A percentile compares a stretch with the other conserved stretches of the same genome.
Conservation (phyloP, 1,140 invertebrate genomes). For the Berghia stephanieae region DNA sequence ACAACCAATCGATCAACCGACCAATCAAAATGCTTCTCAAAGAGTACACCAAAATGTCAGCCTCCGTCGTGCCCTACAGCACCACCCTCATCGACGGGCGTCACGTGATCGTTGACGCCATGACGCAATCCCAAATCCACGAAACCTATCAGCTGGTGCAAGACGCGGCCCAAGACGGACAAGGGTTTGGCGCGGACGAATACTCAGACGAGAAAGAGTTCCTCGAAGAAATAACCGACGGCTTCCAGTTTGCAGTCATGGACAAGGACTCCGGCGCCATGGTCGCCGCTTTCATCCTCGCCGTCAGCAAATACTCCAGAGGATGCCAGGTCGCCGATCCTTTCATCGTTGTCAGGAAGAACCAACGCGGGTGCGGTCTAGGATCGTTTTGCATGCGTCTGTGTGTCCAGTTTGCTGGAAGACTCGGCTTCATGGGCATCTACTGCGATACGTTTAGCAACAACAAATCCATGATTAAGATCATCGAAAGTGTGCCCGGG, state of each 20-base stretch:
- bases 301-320: conserved; percentile 49
- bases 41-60: conserved; percentile 19
- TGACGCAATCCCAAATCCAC: conserved; percentile 45
- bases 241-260: conserved; percentile 46
- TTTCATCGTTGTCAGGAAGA: conserved; percentile 44
- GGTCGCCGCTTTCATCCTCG: conserved; percentile 48
- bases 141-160: conserved; percentile 49
- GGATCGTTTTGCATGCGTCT: conserved; percentile 42
- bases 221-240: conserved; percentile 41
- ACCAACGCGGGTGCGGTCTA: conserved; percentile 39
- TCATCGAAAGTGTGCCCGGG: conserved; percentile 45
- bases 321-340: conserved; percentile 46
- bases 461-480: conserved; percentile 44
- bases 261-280: conserved; percentile 42
- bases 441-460: conserved; percentile 53
- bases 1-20: neutral
- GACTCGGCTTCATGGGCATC: conserved; percentile 45
- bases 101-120: conserved; percentile 44
- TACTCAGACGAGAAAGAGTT: conserved; percentile 46
- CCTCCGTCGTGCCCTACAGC: conserved; percentile 15
- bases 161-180: conserved; percentile 39
- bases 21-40: conserved; percentile 5
- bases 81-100: conserved; percentile 25
- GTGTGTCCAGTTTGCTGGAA: conserved; percentile 39
- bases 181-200: conserved; percentile 50